Evolutionary conservation across 1,140 invertebrate genomes (phyloP).

Genomic region (Heliconius eleuchia): DNA sequence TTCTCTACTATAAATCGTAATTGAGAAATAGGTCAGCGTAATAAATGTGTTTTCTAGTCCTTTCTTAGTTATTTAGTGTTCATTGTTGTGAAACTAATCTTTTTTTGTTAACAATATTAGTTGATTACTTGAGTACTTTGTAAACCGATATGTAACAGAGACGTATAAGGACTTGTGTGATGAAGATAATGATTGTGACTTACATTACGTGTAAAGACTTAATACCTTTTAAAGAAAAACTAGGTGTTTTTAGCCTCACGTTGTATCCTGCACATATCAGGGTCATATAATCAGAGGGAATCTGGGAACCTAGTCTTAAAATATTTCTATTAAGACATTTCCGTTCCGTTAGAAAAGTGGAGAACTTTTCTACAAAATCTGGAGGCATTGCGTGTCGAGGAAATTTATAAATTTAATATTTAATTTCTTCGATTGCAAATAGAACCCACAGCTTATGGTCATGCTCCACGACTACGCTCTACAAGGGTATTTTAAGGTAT

Average conservation of each 20-base stretch:
- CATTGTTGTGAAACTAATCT: not conserved
- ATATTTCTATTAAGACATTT: too few species aligned
- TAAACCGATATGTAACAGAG: not conserved
- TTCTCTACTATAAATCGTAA: conserved; percentile 9
- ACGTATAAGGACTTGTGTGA: not conserved
- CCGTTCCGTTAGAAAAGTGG: too few species aligned
- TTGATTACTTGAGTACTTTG: not conserved
- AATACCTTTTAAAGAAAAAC: not conserved
- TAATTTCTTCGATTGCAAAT: too few species aligned
- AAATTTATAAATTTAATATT: too few species aligned
- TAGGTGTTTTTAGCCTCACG: not conserved
- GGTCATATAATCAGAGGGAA: too few species aligned
- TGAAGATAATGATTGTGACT: not conserved
- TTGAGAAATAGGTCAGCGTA: conserved; percentile 20
- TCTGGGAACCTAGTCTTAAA: too few species aligned
- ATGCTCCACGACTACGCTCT: too few species aligned
- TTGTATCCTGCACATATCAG: too few species aligned
- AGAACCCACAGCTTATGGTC: too few species aligned
- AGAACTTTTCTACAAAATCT: too few species aligned
- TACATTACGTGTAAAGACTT: not conserved
- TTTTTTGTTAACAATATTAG: not conserved
- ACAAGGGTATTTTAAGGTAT: too few species aligned
- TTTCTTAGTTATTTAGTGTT: conserved; percentile 4
- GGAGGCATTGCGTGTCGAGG: too few species aligned
- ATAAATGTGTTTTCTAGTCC: conserved; percentile 6